These are phyloP conservation scores for Danio albolineatus DNA, from an alignment of 2,797 vertebrate genomes.

Conservation along the genomic window DNA sequence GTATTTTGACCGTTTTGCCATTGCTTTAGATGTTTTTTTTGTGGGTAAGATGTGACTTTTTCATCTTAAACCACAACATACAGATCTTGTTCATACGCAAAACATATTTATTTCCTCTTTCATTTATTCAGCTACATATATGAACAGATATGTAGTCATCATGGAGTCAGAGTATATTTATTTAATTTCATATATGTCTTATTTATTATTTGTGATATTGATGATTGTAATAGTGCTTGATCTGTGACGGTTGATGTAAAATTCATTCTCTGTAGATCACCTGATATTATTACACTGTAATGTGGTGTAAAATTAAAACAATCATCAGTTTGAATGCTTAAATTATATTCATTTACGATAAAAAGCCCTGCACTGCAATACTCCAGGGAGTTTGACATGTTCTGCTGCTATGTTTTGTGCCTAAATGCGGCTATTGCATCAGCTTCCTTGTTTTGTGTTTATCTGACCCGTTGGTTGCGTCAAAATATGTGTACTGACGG, in stretches of 20 bases:
- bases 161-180: neutral
- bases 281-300: slow-evolving; percentile 11
- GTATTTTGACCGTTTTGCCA: neutral
- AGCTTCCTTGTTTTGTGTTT: neutral
- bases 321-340: slow-evolving; percentile 9
- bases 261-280: slow-evolving; percentile 16
- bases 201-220: slow-evolving; percentile 20
- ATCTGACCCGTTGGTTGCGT: neutral
- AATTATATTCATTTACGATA: neutral
- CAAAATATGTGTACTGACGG: neutral
- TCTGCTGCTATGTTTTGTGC: neutral
- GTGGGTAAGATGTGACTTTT: neutral
- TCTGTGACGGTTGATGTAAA: slow-evolving; percentile 9
- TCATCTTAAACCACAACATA: neutral
- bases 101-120: too few species aligned
- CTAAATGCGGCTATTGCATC: neutral
- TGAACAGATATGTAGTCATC: neutral
- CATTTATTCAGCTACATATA: too few species aligned
- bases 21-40: slow-evolving; percentile 4
- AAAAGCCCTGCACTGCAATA: neutral
- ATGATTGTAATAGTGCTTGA: slow-evolving; percentile 13
- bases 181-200: neutral
- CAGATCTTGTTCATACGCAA: neutral
- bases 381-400: neutral
- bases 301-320: slow-evolving; percentile 21